Base-by-base conservation (phyloP, 2,113 vertebrate genomes). In the Pao palembangensis region DNA sequence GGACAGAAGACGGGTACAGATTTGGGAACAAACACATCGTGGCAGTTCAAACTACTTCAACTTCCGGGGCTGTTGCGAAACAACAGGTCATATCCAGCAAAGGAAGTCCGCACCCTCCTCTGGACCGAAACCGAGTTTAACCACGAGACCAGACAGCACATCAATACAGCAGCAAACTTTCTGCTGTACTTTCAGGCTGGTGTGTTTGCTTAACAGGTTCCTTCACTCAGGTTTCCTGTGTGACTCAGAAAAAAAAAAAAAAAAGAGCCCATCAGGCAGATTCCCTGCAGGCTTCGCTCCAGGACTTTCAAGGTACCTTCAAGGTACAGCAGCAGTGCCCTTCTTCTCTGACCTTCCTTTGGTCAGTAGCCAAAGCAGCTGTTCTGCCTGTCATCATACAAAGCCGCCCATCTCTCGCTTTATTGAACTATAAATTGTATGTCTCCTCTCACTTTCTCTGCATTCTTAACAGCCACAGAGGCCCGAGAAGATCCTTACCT, bases 1-100 rank as follows among this genome's bases (percentile, higher is more conserved):
- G 61, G 64, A 64, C 16, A 46, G 17, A 76, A 65, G 76, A 71
- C 62, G 66, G 76, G 42, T 67, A 69, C 73, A 48, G 49, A 74
- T 70, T 70, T 76, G 56, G 55, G 74, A 66, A 75, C 77, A 76
- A 73, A 75, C 71, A 77, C 55, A 69, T 67, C 71, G 62, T 75
- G 38, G 54, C 66, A 69, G 67, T 72, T 80, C 53, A 41, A 61
- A 76, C 54, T 50, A 64, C 50, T 51, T 23, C 44, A 62, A 54
- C 3, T 23, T 38, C 53, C 52, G 53, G 58, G 42, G 49, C 62
- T 63, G 60, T 55, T 75, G 34, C 8, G 66, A 82, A 85, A 80
- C 66, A 71, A 18, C 61, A 51, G 68, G 69, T 78, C 69, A 76
- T 28, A 38, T 18, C 16, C 51, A 54, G 70, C 56, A 51, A 55